Evolutionary conservation across 2,888 invertebrate species (phyloP).

Genomic region (Apodemia mormo): DNA sequence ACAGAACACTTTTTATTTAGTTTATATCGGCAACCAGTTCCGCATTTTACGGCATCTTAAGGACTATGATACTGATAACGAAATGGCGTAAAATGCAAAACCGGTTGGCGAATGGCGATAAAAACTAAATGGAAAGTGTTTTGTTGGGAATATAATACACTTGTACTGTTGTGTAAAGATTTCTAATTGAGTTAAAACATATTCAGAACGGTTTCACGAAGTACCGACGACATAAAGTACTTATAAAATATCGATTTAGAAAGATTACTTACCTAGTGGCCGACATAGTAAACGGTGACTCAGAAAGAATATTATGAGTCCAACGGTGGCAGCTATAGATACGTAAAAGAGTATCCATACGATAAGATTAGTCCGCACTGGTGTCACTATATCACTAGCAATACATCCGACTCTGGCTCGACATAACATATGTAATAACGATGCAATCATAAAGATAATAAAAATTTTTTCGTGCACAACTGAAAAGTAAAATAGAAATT

Average conservation of each 20-base stretch:
- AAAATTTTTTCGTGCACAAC: conserved; percentile 95
- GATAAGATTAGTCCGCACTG: conserved; percentile 85
- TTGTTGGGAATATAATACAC: too few species aligned
- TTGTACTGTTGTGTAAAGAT: too few species aligned
- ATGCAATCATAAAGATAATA: conserved; percentile 93
- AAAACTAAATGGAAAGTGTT: too few species aligned
- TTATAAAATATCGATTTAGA: background rate
- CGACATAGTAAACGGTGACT: conserved; percentile 94
- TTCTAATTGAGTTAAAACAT: too few species aligned
- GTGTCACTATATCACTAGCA: conserved; percentile 68
- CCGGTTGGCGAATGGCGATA: too few species aligned
- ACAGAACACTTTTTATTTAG: too few species aligned
- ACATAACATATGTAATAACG: conserved; percentile 89
- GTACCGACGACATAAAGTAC: too few species aligned
- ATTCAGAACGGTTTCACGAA: too few species aligned
- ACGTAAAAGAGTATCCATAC: conserved; percentile 85
- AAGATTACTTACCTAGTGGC: conserved; percentile 87
- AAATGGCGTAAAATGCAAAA: too few species aligned
- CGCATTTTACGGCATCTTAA: too few species aligned
- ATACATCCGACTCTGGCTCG: conserved; percentile 72
- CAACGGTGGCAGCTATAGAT: conserved; percentile 90
- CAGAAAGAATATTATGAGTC: conserved; percentile 93
- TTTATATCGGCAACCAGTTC: too few species aligned
- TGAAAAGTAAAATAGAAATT: conserved; percentile 65
- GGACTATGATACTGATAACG: too few species aligned